Evolutionary conservation across 1,140 invertebrate species (phyloP), one percentile per base, ranked within the genome.

Genomic region (Zaprionus ghesquierei): DNA sequence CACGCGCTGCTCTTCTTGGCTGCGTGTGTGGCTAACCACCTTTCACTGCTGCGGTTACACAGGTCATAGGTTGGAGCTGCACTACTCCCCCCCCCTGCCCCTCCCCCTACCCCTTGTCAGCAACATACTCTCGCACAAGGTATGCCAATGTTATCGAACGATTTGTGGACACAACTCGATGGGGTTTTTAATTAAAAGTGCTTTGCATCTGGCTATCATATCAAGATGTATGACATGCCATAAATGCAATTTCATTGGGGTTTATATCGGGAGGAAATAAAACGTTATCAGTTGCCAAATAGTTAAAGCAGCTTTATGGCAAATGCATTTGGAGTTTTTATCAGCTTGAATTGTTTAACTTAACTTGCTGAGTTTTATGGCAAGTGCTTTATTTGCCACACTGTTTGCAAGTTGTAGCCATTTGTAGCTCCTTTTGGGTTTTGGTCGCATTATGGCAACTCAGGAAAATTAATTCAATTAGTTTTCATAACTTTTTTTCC

Each of bases 31-130:
- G 78, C 72, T 63, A 75, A 76, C 78, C 78, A 75, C 44, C 72
- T 76, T 76, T 81, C 76, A 81, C 58, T 75, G 78, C 72, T 81
- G 78, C 62, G 78, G 78, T 81, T 64, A 53, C 6, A 2, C 55
- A 59, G 71, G 31, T 53, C 44, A 38, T 5, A 46, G 41, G 41
- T 46, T 18, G 18, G 2, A 9, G 3, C 18, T 20, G 29, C n/a
- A 46, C 35, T 35, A 13, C 12, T n/a, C 31, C 3, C 33, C 13
- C 5, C 33, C 13, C 33, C 31, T 5, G 25, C 2, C 10, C 1
- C 31, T 33, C 33, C 1, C 5, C 13, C 13, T 22, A 27, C 65
- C 18, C 31, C 25, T 60, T 15, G 29, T 5, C 23, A 27, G 18
- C 29, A 29, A 8, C 38, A 29, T 69, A 75, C 66, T 54, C 31